Evolutionary conservation across 2,797 vertebrate species (phyloP).

Genomic region (Epinephelus malabaricus): DNA sequence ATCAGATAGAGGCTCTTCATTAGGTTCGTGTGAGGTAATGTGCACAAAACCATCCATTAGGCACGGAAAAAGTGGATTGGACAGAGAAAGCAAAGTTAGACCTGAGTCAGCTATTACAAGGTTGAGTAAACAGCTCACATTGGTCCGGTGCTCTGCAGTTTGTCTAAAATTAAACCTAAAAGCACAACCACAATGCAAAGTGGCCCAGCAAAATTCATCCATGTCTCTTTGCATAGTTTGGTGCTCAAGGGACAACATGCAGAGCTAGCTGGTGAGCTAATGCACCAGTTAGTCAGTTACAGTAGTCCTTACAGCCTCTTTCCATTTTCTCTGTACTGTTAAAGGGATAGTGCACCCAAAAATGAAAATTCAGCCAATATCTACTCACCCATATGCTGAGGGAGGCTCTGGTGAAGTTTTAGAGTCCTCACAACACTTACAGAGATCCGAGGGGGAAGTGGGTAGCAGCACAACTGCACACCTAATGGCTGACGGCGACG

Average conservation of each 20-base stretch:
- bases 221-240: not conserved
- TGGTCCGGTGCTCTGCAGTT: not conserved
- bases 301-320: not conserved
- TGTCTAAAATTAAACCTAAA: not conserved
- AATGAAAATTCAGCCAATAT: no score
- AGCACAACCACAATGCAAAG: not conserved
- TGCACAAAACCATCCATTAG: conserved; percentile 45
- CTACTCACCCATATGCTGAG: no score
- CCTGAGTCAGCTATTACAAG: conserved; percentile 9
- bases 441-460: no score
- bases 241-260: not conserved
- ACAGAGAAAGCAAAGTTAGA: conserved; percentile 18
- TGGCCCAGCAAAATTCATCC: not conserved
- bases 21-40: conserved; percentile 27
- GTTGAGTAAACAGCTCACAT: conserved; percentile 6
- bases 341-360: no score
- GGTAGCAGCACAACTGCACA: no score
- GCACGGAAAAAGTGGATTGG: not conserved
- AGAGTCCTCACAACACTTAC: no score
- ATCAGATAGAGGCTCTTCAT: conserved; percentile 4
- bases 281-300: not conserved
- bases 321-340: not conserved
- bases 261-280: not conserved
- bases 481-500: no score
- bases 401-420: no score